Evolutionary conservation across 2,888 invertebrate genomes (phyloP), one percentile per base, ranked within the genome.

Genomic region (Orchestes rusci): DNA sequence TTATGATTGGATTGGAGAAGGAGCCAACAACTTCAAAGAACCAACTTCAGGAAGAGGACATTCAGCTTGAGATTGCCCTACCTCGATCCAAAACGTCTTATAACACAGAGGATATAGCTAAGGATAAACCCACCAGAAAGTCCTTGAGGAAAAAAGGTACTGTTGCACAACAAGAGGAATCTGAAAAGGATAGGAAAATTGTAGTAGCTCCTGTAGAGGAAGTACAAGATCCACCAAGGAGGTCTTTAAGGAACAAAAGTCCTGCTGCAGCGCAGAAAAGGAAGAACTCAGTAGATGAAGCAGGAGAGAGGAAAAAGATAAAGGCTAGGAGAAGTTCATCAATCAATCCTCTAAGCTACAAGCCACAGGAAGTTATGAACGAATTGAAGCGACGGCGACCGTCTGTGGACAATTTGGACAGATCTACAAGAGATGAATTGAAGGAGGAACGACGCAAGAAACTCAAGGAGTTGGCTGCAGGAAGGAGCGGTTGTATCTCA

Each of bases 191-290:
- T n/a, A n/a, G n/a, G n/a, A n/a, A n/a, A 5, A 52, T 63, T 17
- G 52, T 60, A 16, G 57, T 59, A 41, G 58, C 45, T 48, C 61
- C 50, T 51, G 43, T 18, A 48, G 27, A 23, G 16, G 12, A 16
- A 29, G 10, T 7, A 20, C 20, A 33, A 17, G 16, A 33, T 30
- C 34, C 13, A 16, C 31, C 13, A 29, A 23, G 38, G 29, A 23
- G 33, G 32, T 29, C 31, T 15, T 31, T 39, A 33, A 12, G 18
- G 8, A 37, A 41, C 17, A n/a, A 37, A 16, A 15, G 7, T 17
- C 5, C 18, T 15, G n/a, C 17, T 8, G 3, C n/a, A n/a, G n/a
- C 23, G 18, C 42, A 34, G 16, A 52, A 34, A 36, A 44, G 44
- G 7, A 37, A 42, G 38, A 31, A 38, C 17, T 39, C 27, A 15